A percentile compares a stretch with the other conserved stretches of the same genome.
Conservation (phyloP, 2,797 vertebrate species). For the Rhabdomys pumilio region DNA sequence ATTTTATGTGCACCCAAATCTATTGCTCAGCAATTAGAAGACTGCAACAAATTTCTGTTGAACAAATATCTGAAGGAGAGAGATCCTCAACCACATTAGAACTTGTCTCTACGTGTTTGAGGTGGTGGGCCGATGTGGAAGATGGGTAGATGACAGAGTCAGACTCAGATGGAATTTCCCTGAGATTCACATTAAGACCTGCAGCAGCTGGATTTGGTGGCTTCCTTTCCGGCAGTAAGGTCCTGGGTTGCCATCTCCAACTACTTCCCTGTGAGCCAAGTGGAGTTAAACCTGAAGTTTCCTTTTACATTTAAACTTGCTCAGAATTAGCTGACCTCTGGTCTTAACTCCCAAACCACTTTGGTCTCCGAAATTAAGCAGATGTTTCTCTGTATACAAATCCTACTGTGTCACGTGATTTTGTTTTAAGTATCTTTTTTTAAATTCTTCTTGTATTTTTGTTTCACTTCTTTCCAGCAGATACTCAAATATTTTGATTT, state of each 20-base stretch:
- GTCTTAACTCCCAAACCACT: background rate
- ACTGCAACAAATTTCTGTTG: background rate
- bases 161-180: background rate
- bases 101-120: background rate
- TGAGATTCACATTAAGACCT: background rate
- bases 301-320: background rate
- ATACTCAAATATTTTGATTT: background rate
- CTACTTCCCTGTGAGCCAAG: background rate
- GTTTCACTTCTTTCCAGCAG: background rate
- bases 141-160: background rate
- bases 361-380: conserved; percentile 24
- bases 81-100: background rate
- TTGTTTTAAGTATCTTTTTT: background rate
- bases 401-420: background rate
- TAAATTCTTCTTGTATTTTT: background rate
- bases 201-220: background rate
- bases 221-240: background rate
- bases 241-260: background rate
- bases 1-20: background rate
- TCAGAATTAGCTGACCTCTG: background rate
- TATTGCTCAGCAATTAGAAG: conserved; percentile 6
- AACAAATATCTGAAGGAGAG: background rate
- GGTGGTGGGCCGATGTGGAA: background rate
- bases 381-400: background rate
- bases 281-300: background rate